These are phyloP conservation scores for Conops quadrifasciatus DNA, from an alignment of 2,888 invertebrate species.

Conservation along the genomic window DNA sequence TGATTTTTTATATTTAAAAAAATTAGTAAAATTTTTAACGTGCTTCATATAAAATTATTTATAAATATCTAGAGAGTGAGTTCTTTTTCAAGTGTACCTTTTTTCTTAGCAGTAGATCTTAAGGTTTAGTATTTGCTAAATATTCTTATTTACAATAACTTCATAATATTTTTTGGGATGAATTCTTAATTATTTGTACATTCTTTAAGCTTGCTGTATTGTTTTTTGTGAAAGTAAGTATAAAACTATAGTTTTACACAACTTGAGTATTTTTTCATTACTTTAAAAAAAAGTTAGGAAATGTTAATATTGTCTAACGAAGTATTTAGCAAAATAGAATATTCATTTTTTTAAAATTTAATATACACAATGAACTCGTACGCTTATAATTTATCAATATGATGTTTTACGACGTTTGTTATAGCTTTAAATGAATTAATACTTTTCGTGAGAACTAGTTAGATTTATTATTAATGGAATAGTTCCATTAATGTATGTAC, in stretches of 20 bases:
- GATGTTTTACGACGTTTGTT: not conserved
- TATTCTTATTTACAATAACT: constrained; percentile 32
- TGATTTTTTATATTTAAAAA: constrained; percentile 1
- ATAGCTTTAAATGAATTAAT: not conserved
- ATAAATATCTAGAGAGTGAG: constrained; percentile 1
- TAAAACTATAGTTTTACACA: constrained; percentile 11
- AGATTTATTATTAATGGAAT: too few species aligned
- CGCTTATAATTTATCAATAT: too few species aligned
- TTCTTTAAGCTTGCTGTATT: constrained; percentile 26
- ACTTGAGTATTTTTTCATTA: constrained; percentile 8
- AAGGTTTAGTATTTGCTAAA: constrained; percentile 17
- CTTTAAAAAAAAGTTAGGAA: not conserved
- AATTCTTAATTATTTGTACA: constrained; percentile 33
- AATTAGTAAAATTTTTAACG: constrained; percentile 2
- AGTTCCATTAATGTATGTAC: too few species aligned
- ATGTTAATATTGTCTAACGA: not conserved
- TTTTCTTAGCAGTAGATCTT: not conserved
- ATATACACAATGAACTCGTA: not conserved
- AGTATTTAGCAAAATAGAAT: not conserved
- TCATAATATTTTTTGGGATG: constrained; percentile 30
- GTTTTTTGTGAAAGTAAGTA: not conserved
- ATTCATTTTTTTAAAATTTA: not conserved
- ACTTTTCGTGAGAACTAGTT: too few species aligned
- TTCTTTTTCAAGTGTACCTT: not conserved
- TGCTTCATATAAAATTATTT: not conserved